These are phyloP conservation scores for Hyposoter didymator DNA, from an alignment of 2,888 invertebrate species.

Conservation along the genomic window DNA sequence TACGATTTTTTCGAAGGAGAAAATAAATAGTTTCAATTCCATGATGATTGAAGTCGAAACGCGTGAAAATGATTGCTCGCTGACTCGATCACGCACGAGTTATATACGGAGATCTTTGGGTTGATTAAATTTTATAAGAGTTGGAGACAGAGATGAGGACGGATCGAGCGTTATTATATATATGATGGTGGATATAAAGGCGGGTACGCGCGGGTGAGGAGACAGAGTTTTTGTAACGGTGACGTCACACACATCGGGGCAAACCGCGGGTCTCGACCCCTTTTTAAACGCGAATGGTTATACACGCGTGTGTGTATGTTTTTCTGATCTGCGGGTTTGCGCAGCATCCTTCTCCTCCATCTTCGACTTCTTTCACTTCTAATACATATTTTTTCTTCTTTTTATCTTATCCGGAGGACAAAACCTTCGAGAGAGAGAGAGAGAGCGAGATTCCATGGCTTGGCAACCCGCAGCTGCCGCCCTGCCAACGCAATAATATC, in stretches of 20 bases:
- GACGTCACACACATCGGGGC: constrained; percentile 67
- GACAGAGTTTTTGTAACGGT: constrained; percentile 35
- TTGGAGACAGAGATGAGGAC: constrained; percentile 25
- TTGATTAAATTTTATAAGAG: constrained; percentile 62
- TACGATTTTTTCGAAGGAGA: neutral
- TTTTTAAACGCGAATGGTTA: constrained; percentile 30
- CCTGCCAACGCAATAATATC: constrained; percentile 83
- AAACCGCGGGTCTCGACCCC: constrained; percentile 66
- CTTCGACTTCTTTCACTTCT: neutral
- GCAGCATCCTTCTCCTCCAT: constrained; percentile 48
- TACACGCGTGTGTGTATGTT: neutral
- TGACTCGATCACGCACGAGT: constrained; percentile 62
- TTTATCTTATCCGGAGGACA: constrained; percentile 1
- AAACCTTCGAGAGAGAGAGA: neutral
- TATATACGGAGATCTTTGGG: constrained; percentile 46
- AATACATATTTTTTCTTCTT: neutral
- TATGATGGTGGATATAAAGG: constrained; percentile 1
- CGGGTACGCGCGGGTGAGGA: constrained; percentile 21
- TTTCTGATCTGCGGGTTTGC: constrained; percentile 74
- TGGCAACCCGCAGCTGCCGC: constrained; percentile 78
- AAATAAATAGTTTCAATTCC: neutral
- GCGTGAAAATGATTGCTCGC: constrained; percentile 59
- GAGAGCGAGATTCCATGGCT: constrained; percentile 24
- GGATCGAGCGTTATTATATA: constrained; percentile 3
- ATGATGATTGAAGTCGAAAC: constrained; percentile 36